Base-by-base conservation (phyloP, 2,888 invertebrate genomes). In the Chouioia cunea region DNA sequence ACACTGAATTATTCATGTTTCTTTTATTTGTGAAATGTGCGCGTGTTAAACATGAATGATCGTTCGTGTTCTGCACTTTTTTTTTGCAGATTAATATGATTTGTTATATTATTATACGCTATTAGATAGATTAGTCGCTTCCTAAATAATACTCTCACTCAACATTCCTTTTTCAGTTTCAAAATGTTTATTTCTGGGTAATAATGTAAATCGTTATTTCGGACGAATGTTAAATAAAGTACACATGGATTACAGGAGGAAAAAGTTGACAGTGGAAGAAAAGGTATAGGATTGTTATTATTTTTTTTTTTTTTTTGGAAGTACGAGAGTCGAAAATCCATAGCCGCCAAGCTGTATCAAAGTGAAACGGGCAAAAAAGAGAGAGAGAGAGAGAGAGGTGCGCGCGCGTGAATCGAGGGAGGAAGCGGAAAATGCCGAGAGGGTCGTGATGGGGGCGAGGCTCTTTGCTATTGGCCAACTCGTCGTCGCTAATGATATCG, bases 401-500 rank as follows among this genome's bases (percentile, higher is more conserved):
- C 22, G 16, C 22, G 36, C 20, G 36, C 50, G 44, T 23, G 60
- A 36, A 36, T 36, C 4, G 36, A 36, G 36, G 36, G 36, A 36
- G 36, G 6, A 36, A 36, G 36, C 36, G 36, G 36, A 12, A 36
- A 36, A 36, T 36, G 36, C 36, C 36, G 36, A 36, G 36, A 36
- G 36, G 36, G 36, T 36, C 36, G 36, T 36, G 36, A 36, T 12
- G 36, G 36, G 36, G 36, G 36, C 36, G 36, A 36, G 36, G 36
- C 36, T 36, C 36, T 36, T 36, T 10, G 36, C 36, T 36, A 71
- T 72, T 67, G 72, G 67, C 23, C 68, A 47, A 43, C 36, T 66
- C 57, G 46, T 53, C 57, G 57, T 2, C 62, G 65, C 60, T 74
- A 71, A 71, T 72, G 65, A 74, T 74, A 76, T 77, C 76, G 70